Evolutionary conservation across 2,888 invertebrate genomes (phyloP).

Genomic region (Meganola albula): DNA sequence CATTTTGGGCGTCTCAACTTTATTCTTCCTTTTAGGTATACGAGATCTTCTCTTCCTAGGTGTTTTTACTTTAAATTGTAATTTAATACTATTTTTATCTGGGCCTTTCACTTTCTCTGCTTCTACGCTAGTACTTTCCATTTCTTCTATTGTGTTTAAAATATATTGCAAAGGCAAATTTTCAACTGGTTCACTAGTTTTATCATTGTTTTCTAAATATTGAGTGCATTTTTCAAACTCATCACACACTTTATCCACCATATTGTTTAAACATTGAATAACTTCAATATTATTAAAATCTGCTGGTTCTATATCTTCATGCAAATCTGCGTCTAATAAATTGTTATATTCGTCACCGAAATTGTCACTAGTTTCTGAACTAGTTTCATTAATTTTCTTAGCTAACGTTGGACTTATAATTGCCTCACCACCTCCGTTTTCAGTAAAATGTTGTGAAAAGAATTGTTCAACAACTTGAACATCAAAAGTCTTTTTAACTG

Average conservation of each 20-base stretch:
- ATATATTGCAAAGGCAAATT: constrained; percentile 19
- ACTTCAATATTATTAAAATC: constrained; percentile 39
- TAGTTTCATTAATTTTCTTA: constrained; percentile 48
- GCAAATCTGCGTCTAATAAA: constrained; percentile 13
- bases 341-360: constrained; percentile 3
- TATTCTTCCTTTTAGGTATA: constrained; percentile 23
- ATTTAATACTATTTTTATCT: constrained; percentile 26
- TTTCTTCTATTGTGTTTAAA: constrained; percentile 12
- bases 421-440: constrained; percentile 33
- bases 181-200: constrained; percentile 13
- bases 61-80: constrained; percentile 26
- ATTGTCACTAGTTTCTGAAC: constrained; percentile 44
- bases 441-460: constrained; percentile 45
- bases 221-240: constrained; percentile 44
- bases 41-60: constrained; percentile 21
- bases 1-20: constrained; percentile 30
- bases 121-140: constrained; percentile 4
- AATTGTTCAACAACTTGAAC: constrained; percentile 43
- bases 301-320: constrained; percentile 19
- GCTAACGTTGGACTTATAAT: constrained; percentile 50
- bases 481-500: constrained; percentile 23
- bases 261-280: constrained; percentile 46
- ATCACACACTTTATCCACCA: constrained; percentile 51
- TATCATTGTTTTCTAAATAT: constrained; percentile 28
- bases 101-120: not conserved